phyloP scores from a whole-genome alignment of 1,140 invertebrate species.

The Drosophila truncata region DNA sequence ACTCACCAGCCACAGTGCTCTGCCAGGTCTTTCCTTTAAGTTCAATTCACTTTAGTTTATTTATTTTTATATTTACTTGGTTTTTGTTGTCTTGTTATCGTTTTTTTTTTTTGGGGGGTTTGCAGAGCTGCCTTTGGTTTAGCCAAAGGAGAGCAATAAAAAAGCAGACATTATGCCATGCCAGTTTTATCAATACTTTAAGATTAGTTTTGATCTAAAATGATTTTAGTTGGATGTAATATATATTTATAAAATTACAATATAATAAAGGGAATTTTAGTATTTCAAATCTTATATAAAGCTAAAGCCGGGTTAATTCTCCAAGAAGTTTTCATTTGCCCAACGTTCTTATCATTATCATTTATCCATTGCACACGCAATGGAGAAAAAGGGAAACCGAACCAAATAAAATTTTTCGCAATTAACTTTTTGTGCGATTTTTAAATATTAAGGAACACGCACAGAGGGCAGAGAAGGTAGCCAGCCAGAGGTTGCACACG shows the following conservation, averaged over 20 bases:
- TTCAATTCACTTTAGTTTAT: conserved; percentile 55
- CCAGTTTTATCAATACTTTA: conserved; percentile 7
- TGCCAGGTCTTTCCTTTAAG: conserved; percentile 18
- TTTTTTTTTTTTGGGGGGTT: conserved; percentile 34
- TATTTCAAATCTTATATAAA: not conserved
- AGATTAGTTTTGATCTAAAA: conserved; percentile 22
- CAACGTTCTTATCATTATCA: conserved; percentile 55
- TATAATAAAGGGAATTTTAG: not conserved
- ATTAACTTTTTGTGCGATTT: conserved; percentile 76
- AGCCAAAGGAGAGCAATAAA: conserved; percentile 5
- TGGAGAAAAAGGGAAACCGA: conserved; percentile 25
- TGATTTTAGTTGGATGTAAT: not conserved
- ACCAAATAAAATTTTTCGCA: conserved; percentile 55
- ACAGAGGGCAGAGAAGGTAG: conserved; percentile 23
- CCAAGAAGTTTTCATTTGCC: not conserved
- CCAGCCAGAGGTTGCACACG: conserved; percentile 20
- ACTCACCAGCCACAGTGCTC: not conserved
- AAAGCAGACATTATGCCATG: conserved; percentile 13
- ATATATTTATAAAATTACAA: not conserved
- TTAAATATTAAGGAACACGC: conserved; percentile 82
- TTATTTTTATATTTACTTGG: conserved; percentile 54
- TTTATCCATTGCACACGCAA: conserved; percentile 67
- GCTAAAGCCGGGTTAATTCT: not conserved
- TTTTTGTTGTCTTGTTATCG: conserved; percentile 47
- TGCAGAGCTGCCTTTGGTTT: conserved; percentile 6